These are phyloP conservation scores for Ephialtes manifestator DNA, from an alignment of 2,888 invertebrate genomes.

Conservation along the genomic window DNA sequence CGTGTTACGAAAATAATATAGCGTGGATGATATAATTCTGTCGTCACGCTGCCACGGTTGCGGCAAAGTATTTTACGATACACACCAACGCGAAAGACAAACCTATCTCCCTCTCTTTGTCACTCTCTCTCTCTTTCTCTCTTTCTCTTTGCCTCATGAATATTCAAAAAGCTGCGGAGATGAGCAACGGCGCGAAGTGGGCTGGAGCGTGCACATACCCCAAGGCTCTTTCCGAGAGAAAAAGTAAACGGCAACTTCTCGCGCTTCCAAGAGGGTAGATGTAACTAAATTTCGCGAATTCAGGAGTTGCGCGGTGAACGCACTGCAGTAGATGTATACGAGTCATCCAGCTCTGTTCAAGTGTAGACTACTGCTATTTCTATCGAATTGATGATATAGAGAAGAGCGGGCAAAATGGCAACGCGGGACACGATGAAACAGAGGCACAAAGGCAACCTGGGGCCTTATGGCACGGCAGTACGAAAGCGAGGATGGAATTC, in stretches of 20 bases:
- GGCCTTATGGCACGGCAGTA: too few relatives aligned
- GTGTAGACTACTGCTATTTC: slow-evolving; percentile 26
- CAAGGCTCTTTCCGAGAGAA: slow-evolving; percentile 9
- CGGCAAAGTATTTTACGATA: slow-evolving; percentile 41
- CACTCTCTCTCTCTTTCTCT: not conserved
- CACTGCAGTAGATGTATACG: not conserved
- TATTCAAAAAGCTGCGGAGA: slow-evolving; percentile 53
- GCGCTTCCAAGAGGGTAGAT: slow-evolving; percentile 35
- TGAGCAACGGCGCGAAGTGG: slow-evolving; percentile 25
- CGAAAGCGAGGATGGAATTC: too few relatives aligned
- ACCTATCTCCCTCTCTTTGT: slow-evolving; percentile 11
- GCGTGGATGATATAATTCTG: slow-evolving; percentile 35
- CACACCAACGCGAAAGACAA: slow-evolving; percentile 41
- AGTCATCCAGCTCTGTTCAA: not conserved
- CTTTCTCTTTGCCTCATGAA: slow-evolving; percentile 53
- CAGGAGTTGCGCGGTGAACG: slow-evolving; percentile 17
- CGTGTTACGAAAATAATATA: slow-evolving; percentile 15
- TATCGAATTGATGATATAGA: slow-evolving; percentile 43
- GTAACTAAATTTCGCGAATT: slow-evolving; percentile 61
- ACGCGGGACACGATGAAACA: too few relatives aligned
- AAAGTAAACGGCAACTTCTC: slow-evolving; percentile 58
- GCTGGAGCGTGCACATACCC: slow-evolving; percentile 7
- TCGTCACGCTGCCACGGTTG: slow-evolving; percentile 29
- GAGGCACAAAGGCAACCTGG: too few relatives aligned
- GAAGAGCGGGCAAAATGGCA: too few relatives aligned